These are phyloP conservation scores for Orestias chungarensis DNA, from an alignment of 2,797 vertebrate genomes.

Conservation along the genomic window DNA sequence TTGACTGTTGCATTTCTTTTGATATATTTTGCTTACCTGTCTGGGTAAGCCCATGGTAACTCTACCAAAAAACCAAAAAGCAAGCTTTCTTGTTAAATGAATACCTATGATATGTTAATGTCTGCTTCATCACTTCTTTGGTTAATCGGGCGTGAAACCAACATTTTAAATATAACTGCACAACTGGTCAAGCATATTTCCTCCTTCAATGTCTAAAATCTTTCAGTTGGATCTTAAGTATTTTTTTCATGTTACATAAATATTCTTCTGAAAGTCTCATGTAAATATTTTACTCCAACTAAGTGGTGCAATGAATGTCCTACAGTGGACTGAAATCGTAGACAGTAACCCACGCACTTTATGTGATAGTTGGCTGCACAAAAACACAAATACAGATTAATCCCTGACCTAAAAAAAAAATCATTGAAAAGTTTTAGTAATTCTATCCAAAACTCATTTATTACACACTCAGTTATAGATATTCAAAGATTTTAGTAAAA, in stretches of 20 bases:
- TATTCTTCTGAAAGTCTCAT: neutral
- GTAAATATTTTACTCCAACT: neutral
- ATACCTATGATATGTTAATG: neutral
- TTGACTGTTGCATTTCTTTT: neutral
- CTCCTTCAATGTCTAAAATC: neutral
- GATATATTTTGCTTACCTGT: neutral
- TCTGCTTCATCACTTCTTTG: conserved; percentile 1
- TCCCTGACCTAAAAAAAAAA: neutral
- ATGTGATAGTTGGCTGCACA: conserved; percentile 30
- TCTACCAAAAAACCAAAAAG: neutral
- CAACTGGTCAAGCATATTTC: neutral
- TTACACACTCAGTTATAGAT: too few relatives aligned
- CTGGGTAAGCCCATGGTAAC: neutral
- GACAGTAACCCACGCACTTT: conserved; percentile 5
- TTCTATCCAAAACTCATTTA: neutral
- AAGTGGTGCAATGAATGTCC: neutral
- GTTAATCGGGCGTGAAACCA: neutral
- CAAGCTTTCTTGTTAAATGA: neutral
- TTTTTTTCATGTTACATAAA: neutral
- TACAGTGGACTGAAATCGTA: neutral
- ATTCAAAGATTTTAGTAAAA: neutral
- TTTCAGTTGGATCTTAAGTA: neutral
- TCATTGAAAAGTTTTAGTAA: neutral
- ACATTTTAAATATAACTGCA: neutral
- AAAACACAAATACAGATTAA: conserved; percentile 18